phyloP scores from a whole-genome alignment of 2,113 vertebrate genomes.

The Carassius gibelio region DNA sequence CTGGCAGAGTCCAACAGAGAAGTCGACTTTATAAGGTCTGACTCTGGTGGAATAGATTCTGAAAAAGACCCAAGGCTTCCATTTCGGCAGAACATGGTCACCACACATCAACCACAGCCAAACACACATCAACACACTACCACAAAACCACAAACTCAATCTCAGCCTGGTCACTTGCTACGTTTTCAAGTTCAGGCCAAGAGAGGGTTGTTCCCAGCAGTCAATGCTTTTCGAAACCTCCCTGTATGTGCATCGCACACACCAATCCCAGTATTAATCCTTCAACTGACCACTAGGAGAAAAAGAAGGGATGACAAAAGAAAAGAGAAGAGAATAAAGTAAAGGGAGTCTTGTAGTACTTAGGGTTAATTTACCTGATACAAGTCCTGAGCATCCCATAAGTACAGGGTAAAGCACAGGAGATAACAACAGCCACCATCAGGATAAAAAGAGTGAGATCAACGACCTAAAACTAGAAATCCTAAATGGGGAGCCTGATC shows the following conservation, averaged over 20 bases:
- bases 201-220: conserved; percentile 19
- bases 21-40: not conserved
- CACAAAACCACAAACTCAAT: conserved; percentile 34
- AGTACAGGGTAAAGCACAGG: conserved; percentile 89
- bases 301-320: conserved; percentile 60
- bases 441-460: conserved; percentile 76
- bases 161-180: conserved; percentile 11
- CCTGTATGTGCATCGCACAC: conserved; percentile 58
- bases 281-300: conserved; percentile 63
- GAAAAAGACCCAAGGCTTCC: conserved; percentile 25
- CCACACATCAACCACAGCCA: conserved; percentile 31
- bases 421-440: conserved; percentile 82
- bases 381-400: conserved; percentile 93
- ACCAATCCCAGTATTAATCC: conserved; percentile 83
- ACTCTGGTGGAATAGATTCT: conserved; percentile 28
- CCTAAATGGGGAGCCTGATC: not conserved
- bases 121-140: conserved; percentile 24
- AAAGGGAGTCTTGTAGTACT: conserved; percentile 72
- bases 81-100: conserved; percentile 15
- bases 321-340: conserved; percentile 51
- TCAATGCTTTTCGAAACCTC: not conserved
- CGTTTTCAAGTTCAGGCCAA: not conserved
- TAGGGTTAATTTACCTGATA: conserved; percentile 87
- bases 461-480: conserved; percentile 51
- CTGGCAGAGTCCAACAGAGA: not conserved